These are phyloP conservation scores for Penaeus japonicus DNA, from an alignment of 1,140 invertebrate genomes.

Conservation along the genomic window DNA sequence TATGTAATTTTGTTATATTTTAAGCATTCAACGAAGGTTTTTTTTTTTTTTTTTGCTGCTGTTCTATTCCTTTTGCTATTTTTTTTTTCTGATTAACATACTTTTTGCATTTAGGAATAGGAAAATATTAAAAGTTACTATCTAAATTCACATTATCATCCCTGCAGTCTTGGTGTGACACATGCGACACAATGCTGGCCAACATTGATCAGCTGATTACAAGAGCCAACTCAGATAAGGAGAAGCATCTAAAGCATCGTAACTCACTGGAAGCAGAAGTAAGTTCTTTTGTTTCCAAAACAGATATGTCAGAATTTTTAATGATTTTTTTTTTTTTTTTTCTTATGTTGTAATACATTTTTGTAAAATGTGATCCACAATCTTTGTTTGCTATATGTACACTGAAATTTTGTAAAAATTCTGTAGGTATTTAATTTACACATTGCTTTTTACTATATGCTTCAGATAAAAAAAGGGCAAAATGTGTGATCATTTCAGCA, in stretches of 20 bases:
- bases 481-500: neutral
- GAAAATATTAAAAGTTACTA: neutral
- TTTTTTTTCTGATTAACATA: no score
- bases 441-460: neutral
- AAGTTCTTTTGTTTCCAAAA: no score
- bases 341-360: neutral
- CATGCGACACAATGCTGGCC: constrained; percentile 86
- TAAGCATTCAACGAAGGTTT: neutral
- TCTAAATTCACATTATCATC: constrained; percentile 74
- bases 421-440: neutral
- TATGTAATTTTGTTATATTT: neutral
- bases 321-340: neutral
- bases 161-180: constrained; percentile 87
- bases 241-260: constrained; percentile 80
- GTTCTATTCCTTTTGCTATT: no score
- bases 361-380: no score
- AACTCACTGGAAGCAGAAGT: constrained; percentile 87
- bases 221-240: constrained; percentile 85
- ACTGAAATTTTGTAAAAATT: no score
- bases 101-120: no score
- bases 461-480: no score
- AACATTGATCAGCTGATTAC: constrained; percentile 91
- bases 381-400: no score
- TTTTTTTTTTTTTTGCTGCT: neutral
- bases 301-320: no score